These are phyloP conservation scores for Pseudopipra pipra DNA, from an alignment of 2,113 vertebrate species.

Conservation along the genomic window DNA sequence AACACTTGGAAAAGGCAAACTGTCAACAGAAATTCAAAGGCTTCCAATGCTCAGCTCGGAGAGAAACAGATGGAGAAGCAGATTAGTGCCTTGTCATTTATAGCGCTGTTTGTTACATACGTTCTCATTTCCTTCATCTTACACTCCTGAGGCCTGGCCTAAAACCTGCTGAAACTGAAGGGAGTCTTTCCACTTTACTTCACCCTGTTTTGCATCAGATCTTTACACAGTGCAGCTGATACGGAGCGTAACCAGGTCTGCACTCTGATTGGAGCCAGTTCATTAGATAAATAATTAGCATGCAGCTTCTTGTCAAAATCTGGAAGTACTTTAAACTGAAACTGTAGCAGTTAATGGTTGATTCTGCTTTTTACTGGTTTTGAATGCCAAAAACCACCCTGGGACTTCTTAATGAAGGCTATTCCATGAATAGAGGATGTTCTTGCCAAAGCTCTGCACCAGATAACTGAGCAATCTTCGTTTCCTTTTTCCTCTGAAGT, in stretches of 20 bases:
- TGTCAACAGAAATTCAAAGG: not conserved
- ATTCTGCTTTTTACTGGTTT: slow-evolving; percentile 50
- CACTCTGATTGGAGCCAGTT: not conserved
- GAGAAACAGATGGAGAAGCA: not conserved
- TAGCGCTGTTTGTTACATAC: not conserved
- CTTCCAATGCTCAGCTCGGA: not conserved
- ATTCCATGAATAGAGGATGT: slow-evolving; percentile 56
- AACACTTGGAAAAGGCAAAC: not conserved
- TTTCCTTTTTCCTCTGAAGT: slow-evolving; percentile 52
- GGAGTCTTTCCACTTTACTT: not conserved
- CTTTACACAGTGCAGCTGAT: not conserved
- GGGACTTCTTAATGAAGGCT: slow-evolving; percentile 47
- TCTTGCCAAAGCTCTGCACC: slow-evolving; percentile 43
- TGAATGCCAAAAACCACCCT: slow-evolving; percentile 45
- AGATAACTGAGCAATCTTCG: slow-evolving; percentile 51
- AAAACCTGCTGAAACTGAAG: not conserved
- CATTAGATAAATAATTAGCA: slow-evolving; percentile 21
- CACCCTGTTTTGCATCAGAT: slow-evolving; percentile 13
- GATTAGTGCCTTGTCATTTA: slow-evolving; percentile 33
- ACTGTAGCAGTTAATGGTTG: not conserved
- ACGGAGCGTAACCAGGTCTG: not conserved
- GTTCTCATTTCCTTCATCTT: slow-evolving; percentile 27
- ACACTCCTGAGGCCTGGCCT: not conserved
- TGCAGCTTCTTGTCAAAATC: slow-evolving; percentile 6
- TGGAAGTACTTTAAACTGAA: slow-evolving; percentile 44